phyloP scores from a whole-genome alignment of 1,140 invertebrate species.

The Neocloeon triangulifer region DNA sequence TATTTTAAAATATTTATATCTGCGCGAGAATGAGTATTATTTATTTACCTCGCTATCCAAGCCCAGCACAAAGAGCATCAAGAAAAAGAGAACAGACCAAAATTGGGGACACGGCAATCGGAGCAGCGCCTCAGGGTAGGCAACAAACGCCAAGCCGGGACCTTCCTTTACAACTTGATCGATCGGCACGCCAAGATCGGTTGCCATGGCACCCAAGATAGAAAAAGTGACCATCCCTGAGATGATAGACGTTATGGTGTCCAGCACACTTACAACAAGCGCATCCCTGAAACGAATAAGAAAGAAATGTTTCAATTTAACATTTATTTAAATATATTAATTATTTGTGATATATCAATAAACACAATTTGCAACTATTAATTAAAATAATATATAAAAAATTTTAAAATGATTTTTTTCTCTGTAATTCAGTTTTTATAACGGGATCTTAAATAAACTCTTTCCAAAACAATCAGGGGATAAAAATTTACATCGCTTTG shows the following conservation, averaged over 20 bases:
- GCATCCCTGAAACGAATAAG: too few relatives aligned
- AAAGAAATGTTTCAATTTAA: too few relatives aligned
- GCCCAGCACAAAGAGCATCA: conserved; percentile 60
- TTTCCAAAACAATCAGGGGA: too few relatives aligned
- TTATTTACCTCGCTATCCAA: conserved; percentile 32
- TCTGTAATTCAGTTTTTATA: too few relatives aligned
- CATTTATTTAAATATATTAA: too few relatives aligned
- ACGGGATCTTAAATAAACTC: too few relatives aligned
- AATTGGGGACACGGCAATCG: conserved; percentile 49
- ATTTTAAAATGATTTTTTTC: too few relatives aligned
- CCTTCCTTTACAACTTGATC: conserved; percentile 33
- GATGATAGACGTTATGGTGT: conserved; percentile 47
- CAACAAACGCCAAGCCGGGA: conserved; percentile 57
- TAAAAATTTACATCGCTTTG: too few relatives aligned
- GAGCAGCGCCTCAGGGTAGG: conserved; percentile 59
- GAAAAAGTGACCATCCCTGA: conserved; percentile 59
- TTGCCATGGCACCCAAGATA: conserved; percentile 52
- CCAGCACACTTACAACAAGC: conserved; percentile 38
- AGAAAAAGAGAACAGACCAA: conserved; percentile 66
- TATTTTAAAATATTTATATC: not conserved
- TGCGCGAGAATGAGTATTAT: not conserved
- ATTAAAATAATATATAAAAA: too few relatives aligned
- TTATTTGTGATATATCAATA: too few relatives aligned
- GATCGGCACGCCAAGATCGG: conserved; percentile 15
- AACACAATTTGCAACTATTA: too few relatives aligned